Conservation (phyloP, 2,113 vertebrate genomes). For the Poecilia latipinna region DNA sequence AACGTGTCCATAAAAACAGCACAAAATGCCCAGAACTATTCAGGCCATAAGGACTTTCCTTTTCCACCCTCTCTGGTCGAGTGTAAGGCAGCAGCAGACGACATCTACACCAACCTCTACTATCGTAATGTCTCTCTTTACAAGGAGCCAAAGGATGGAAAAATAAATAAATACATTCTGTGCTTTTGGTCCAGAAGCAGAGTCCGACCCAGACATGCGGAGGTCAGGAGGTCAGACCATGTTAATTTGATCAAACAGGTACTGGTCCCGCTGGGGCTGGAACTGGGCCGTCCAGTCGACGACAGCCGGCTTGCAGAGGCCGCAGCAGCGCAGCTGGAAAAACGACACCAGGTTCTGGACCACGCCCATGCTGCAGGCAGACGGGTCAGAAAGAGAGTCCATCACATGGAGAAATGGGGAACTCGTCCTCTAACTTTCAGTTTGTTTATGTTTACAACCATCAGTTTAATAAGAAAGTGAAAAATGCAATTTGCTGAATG, state of each 20-base stretch:
- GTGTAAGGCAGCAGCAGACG: slow-evolving; percentile 70
- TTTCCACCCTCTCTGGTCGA: slow-evolving; percentile 43
- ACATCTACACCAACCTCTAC: slow-evolving; percentile 8
- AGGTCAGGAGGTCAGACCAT: slow-evolving; percentile 79
- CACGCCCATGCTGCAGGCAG: slow-evolving; percentile 84
- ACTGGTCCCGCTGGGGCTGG: slow-evolving; percentile 73
- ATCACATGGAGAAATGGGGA: not conserved
- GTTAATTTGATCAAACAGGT: slow-evolving; percentile 79
- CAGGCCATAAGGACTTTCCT: slow-evolving; percentile 22
- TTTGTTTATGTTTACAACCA: not conserved
- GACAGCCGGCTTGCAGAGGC: slow-evolving; percentile 84
- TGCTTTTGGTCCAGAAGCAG: slow-evolving; percentile 66
- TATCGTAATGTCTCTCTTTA: slow-evolving; percentile 5
- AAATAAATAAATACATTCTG: slow-evolving; percentile 72
- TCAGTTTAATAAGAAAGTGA: not conserved
- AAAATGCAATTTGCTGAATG: not conserved
- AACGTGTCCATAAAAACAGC: slow-evolving; percentile 57
- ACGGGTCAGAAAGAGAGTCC: not conserved
- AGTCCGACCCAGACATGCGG: slow-evolving; percentile 37
- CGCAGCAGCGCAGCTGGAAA: slow-evolving; percentile 91
- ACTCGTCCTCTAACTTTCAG: not conserved
- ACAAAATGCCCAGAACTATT: slow-evolving; percentile 40
- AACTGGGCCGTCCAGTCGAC: slow-evolving; percentile 93
- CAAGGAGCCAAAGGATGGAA: slow-evolving; percentile 33
- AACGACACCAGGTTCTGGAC: slow-evolving; percentile 91